Base-by-base conservation (phyloP, 2,113 vertebrate species). In the Paramisgurnus dabryanus region DNA sequence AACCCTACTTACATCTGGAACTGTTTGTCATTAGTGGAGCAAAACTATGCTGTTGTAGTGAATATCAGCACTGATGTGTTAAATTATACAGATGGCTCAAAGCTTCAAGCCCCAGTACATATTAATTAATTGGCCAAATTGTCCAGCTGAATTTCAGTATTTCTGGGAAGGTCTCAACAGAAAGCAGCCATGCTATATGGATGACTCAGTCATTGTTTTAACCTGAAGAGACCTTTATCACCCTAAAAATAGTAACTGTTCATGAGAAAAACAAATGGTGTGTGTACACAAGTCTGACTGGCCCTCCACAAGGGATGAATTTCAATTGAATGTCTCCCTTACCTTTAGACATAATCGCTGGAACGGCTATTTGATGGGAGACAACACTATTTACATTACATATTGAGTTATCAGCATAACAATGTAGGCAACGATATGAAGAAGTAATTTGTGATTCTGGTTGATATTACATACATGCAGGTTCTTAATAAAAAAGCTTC, bases 161-260 rank as follows among this genome's bases (percentile, higher is more conserved):
- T 55, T 75, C 17, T 34, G 7, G 7, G 22, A 22, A 47, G 57
- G 57, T 47, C 41, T 74, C 4, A 47, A 4, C 9, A 40, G 40
- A 74, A 2, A 47, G 41, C 57, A 1, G 4, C 4, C 10, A 63
- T 50, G 22, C 67, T 13, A 43, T n/a, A 34, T 55, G 39, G 39
- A 18, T 73, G 71, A 27, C 55, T 75, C 57, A 63, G 18, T 49
- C 27, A 61, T 75, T 49, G 57, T 75, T 34, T 58, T 39, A 73
- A 6, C 53, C 39, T 41, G 39, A 40, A 73, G 70, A 58, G 70
- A 73, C 53, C 53, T 58, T 57, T 58, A 7, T 55, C 60, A 49
- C 60, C 57, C 43, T 75, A 75, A 75, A 75, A 75, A 75, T 75
- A 75, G 58, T 39, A 63, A 63, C 58, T 39, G 72, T 75, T 64